These are phyloP conservation scores for Myiopsitta monachus DNA, from an alignment of 2,113 vertebrate species.

Conservation along the genomic window DNA sequence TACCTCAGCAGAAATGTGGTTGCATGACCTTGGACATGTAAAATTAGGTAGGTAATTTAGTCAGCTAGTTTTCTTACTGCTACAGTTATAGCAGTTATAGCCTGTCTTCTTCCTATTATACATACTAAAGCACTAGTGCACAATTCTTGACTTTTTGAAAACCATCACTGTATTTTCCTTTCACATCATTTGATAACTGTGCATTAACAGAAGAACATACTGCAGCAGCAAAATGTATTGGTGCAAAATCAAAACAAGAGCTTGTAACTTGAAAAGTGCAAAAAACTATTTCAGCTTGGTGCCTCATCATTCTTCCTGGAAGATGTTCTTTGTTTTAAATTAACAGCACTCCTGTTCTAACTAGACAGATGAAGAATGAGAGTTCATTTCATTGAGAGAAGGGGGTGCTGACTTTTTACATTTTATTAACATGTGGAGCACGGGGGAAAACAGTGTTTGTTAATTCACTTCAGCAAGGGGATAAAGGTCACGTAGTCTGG, in stretches of 20 bases:
- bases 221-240: not conserved
- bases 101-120: not conserved
- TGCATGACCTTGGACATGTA: not conserved
- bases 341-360: not conserved
- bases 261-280: not conserved
- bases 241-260: not conserved
- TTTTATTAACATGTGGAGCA: not conserved
- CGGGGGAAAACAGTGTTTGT: not conserved
- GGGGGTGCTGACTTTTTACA: not conserved
- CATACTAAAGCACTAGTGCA: not conserved
- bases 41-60: not conserved
- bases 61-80: not conserved
- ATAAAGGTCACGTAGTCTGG: not conserved
- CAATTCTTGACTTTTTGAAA: not conserved
- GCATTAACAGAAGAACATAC: not conserved
- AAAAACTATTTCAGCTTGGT: not conserved
- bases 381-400: not conserved
- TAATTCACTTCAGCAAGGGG: not conserved
- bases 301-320: not conserved
- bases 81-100: not conserved
- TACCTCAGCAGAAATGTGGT: not conserved
- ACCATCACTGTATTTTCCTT: not conserved
- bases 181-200: not conserved
- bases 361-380: not conserved
- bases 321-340: not conserved